Base-by-base conservation (phyloP, 2,888 invertebrate genomes). In the Volucella inflata region DNA sequence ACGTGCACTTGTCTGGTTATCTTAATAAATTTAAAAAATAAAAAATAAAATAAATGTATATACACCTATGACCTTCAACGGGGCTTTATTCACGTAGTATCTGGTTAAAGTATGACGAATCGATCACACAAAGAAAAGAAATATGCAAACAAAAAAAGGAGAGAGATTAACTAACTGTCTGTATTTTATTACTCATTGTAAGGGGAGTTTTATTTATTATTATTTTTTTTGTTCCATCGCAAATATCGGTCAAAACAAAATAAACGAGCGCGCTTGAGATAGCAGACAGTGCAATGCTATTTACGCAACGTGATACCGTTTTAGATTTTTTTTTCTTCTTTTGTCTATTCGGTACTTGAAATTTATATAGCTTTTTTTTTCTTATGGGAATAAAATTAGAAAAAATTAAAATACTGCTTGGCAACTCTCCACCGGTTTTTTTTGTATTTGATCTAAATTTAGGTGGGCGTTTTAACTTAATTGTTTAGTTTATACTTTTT, bases 221-320 rank as follows among this genome's bases (percentile, higher is more conserved):
- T 57, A 2, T 57, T 68, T 74, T 60, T 62, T 72, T 62, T 67
- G 48, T 76, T 76, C 11, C 36, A 62, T 44, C 79, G 40, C 21
- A 60, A 80, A 84, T 80, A 75, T 84, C 84, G 79, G 84, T 84
- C 84, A 84, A 44, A 71, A 65, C 46, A 50, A 57, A 80, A 70
- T 79, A 30, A 42, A 79, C 75, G 75, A 64, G 36, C 64, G 68
- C 57, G 70, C 51, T 70, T 38, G 70, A 65, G 59, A 36, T 30
- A 30, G 30, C 36, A 36, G 62, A 74, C 74, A 21, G 42, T 46
- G 55, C 38, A 57, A 17, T 59, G 44, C 65, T 72, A 51, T 79
- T 79, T 65, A 75, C 75, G 84, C 84, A 84, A 75, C 59, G 70
- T 67, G 57, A 64, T 59, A 64, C 48, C 57, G 48, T 50, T 36